Evolutionary conservation across 64 coral and sea anemone species (phyloP), one percentile per base, ranked within the genome.

Genomic region (Stylophora pistillata): DNA sequence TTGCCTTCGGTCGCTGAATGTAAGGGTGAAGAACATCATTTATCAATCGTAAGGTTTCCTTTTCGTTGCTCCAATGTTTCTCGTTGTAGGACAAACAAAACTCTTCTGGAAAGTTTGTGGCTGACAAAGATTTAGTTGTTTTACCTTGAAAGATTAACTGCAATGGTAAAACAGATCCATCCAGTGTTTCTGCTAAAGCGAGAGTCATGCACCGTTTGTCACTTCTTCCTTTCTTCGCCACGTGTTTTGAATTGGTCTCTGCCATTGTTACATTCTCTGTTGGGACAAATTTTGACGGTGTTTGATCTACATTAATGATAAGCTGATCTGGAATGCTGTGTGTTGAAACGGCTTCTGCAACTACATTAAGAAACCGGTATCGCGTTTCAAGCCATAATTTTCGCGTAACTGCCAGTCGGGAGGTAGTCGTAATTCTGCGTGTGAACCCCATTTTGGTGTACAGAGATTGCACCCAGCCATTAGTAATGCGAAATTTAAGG

Each of bases 61-160:
- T 86, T 63, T 92, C 90, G 18, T 92, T 92, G 79, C 90, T 92
- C 82, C 81, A 86, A 53, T 92, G 82, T 92, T 92, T 92, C 86
- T 92, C 90, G 78, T 91, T 91, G 58, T 91, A 85, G 27, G 89
- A 91, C 85, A 91, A 37, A 91, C 79, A 81, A 90, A 82, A 81
- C 83, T 78, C 78, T 74, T 82, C 88, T 89, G 87, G 87, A 64
- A 64, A 91, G n/a, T n/a, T n/a, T n/a, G n/a, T n/a, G n/a, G n/a
- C n/a, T n/a, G n/a, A n/a, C n/a, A n/a, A n/a, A n/a, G 80, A 85
- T 31, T 57, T 14, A 56, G 78, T 81, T 77, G 80, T 91, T 91
- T 91, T 91, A 31, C 89, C n/a, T n/a, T n/a, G n/a, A n/a, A n/a
- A n/a, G n/a, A n/a, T n/a, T n/a, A n/a, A n/a, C n/a, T n/a, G n/a